A percentile compares a stretch with the other conserved stretches of the same genome.
Evolutionary conservation across 2,797 vertebrate genomes (phyloP).

Genomic region (Eremophila alpestris): DNA sequence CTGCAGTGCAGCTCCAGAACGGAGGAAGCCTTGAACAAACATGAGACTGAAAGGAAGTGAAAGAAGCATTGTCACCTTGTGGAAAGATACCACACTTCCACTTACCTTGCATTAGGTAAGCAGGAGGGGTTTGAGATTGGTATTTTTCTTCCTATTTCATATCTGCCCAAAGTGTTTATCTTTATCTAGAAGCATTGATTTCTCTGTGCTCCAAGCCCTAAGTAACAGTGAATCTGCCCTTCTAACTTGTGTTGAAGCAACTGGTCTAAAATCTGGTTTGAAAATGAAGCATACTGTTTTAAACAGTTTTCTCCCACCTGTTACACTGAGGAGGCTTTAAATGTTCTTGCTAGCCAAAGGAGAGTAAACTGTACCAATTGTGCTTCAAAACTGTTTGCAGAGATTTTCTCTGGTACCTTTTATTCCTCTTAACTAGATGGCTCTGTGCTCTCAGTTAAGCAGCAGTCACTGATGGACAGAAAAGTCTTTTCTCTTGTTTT

Average conservation of each 20-base stretch:
- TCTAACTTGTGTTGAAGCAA: neutral
- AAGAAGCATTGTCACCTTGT: neutral
- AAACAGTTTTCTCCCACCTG: neutral
- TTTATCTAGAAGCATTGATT: neutral
- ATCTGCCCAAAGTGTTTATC: neutral
- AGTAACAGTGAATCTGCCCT: neutral
- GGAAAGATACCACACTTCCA: neutral
- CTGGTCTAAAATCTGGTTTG: neutral
- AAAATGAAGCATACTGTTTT: neutral
- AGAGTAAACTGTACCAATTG: neutral
- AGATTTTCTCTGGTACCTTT: neutral
- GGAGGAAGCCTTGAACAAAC: neutral
- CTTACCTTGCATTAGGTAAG: neutral
- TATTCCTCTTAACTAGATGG: neutral
- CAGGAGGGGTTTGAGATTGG: neutral
- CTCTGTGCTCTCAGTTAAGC: neutral
- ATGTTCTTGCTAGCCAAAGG: neutral
- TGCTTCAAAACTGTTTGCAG: neutral
- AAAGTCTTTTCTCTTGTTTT: neutral
- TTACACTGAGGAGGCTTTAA: neutral
- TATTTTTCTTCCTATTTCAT: conserved; percentile 6
- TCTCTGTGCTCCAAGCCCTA: neutral
- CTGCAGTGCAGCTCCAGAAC: neutral
- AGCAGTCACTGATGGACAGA: neutral
- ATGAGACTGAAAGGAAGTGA: neutral